These are phyloP conservation scores for Leptobrachium leishanense DNA, from an alignment of 2,113 vertebrate genomes.

Conservation along the genomic window DNA sequence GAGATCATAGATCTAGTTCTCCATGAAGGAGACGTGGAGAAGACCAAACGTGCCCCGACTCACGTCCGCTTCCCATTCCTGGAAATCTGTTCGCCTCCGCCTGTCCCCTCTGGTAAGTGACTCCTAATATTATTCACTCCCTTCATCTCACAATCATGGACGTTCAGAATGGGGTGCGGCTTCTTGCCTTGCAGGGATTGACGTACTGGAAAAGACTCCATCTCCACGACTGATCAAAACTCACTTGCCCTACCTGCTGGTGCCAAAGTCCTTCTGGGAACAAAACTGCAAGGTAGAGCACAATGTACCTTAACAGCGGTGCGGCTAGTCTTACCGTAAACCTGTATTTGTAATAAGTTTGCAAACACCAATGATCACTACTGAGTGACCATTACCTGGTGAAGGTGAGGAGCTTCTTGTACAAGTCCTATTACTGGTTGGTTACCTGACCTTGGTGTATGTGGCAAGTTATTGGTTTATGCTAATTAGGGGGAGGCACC, in stretches of 20 bases:
- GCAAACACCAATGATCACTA: too few species aligned
- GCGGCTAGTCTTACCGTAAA: too few species aligned
- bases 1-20: constrained; percentile 76
- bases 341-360: too few species aligned
- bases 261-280: constrained; percentile 61
- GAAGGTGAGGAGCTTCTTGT: too few species aligned
- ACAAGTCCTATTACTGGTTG: too few species aligned
- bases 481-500: too few species aligned
- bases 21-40: constrained; percentile 58
- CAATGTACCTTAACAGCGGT: too few species aligned
- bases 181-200: not conserved
- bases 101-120: constrained; percentile 32
- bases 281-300: constrained; percentile 58
- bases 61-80: constrained; percentile 47
- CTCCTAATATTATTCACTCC: too few species aligned
- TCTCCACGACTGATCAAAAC: constrained; percentile 56
- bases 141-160: not conserved
- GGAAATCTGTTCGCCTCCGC: constrained; percentile 45
- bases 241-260: constrained; percentile 55
- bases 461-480: too few species aligned
- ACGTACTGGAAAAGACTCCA: not conserved
- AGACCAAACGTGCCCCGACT: constrained; percentile 17
- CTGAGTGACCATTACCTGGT: too few species aligned
- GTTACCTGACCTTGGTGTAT: too few species aligned
- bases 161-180: not conserved